A percentile compares a stretch with the other conserved stretches of the same genome.
phyloP scores from a whole-genome alignment of 2,888 invertebrate species.

The Pterobdella sp. region DNA sequence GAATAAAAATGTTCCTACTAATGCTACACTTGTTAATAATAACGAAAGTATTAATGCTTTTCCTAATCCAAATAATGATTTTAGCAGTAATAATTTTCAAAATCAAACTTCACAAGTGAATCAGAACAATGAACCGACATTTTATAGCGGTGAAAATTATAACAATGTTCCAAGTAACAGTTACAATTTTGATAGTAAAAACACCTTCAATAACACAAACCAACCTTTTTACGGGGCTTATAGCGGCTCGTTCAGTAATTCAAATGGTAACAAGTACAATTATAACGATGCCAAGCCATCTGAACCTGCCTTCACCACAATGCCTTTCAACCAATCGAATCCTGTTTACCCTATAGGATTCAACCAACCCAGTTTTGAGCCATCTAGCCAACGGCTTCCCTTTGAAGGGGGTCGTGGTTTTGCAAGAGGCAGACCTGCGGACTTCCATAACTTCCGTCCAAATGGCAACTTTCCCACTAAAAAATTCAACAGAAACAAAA shows the following conservation, averaged over 20 bases:
- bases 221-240: neutral
- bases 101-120: neutral
- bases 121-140: neutral
- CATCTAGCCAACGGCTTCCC: conserved; percentile 2
- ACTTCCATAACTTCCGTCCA: neutral
- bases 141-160: conserved; percentile 8
- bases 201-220: neutral
- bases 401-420: conserved; percentile 5
- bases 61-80: neutral
- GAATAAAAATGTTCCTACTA: neutral
- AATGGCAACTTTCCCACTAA: conserved; percentile 3
- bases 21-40: neutral
- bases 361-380: conserved; percentile 6
- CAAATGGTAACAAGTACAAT: neutral
- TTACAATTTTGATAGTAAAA: neutral
- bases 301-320: conserved; percentile 5
- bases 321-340: neutral
- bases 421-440: neutral
- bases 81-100: neutral
- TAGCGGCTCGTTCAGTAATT: neutral
- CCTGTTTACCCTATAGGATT: conserved; percentile 19
- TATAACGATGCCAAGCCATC: neutral
- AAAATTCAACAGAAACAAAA: conserved; percentile 8
- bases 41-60: neutral
- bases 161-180: neutral